A percentile compares a stretch with the other conserved stretches of the same genome.
Evolutionary conservation across 2,113 vertebrate genomes (phyloP).

Genomic region (Tyto alba): DNA sequence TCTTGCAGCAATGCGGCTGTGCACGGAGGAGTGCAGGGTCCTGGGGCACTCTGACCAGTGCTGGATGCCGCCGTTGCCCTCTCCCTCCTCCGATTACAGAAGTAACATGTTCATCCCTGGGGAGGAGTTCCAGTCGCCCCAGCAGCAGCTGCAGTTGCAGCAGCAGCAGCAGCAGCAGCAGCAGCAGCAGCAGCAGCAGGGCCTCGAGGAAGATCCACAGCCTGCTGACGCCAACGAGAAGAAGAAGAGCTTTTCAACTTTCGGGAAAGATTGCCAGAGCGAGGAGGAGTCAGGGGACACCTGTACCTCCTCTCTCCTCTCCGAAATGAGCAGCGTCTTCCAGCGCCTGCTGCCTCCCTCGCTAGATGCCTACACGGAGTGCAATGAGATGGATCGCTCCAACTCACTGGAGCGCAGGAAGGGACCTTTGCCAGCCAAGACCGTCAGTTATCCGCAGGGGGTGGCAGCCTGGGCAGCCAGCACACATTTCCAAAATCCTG

Average conservation of each 20-base stretch:
- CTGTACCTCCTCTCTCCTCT: constrained; percentile 86
- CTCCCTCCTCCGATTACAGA: constrained; percentile 87
- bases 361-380: constrained; percentile 81
- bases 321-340: constrained; percentile 96
- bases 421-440: constrained; percentile 83
- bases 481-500: constrained; percentile 93
- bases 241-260: constrained; percentile 94
- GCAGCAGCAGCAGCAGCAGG: constrained; percentile 52
- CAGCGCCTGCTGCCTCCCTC: constrained; percentile 91
- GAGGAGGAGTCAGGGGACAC: constrained; percentile 63
- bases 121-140: constrained; percentile 78
- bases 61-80: constrained; percentile 93
- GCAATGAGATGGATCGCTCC: constrained; percentile 75
- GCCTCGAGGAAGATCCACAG: constrained; percentile 79
- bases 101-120: constrained; percentile 96
- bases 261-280: constrained; percentile 84
- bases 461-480: constrained; percentile 96
- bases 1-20: constrained; percentile 86
- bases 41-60: constrained; percentile 97
- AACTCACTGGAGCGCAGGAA: constrained; percentile 88
- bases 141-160: constrained; percentile 53
- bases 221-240: constrained; percentile 73
- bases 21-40: constrained; percentile 94
- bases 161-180: constrained; percentile 3
- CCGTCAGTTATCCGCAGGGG: constrained; percentile 84